Evolutionary conservation across 2,113 vertebrate genomes (phyloP), one percentile per base, ranked within the genome.

Genomic region (Calyptomena viridis): DNA sequence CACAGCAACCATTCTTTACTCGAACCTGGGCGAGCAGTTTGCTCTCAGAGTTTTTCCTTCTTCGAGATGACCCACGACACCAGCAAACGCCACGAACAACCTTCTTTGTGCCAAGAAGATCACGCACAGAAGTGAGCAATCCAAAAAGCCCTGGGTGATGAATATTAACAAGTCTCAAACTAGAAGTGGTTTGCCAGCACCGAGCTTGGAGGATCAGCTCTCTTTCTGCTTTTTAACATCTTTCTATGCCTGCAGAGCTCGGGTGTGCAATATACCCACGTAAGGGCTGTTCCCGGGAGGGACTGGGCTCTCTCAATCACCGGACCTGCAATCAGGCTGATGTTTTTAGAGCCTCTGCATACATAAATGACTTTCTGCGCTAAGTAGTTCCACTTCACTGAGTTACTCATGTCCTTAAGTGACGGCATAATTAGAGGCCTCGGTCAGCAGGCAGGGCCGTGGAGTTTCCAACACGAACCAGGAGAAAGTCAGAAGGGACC

Each of bases 351-450:
- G 94, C 75, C 89, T 5, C 8, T 69, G 93, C 82, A 55, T 82
- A 55, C 52, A 6, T 91, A 90, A 96, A 71, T 93, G 93, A 97
- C 93, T 90, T 80, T 88, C 69, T 58, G 49, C 2, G 8, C 88
- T 92, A 93, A 96, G 88, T 66, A 81, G 90, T 88, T 93, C 93
- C 83, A 90, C 92, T 95, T 89, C 87, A 60, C 68, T 40, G 93
- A 37, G 78, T 40, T 53, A 30, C 95, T 96, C 80, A 6, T 64
- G 85, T 92, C 90, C 83, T 78, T 56, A 89, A 90, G 84, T 73
- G 94, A 72, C 4, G 24, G 83, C 86, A n/a, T 5, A 37, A 35
- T 59, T 39, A 47, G 80, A 75, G 69, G 87, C 53, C 39, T 83
- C 11, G 5, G 58, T 63, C 5, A 11, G 75, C 75, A 21, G 89